A percentile compares a stretch with the other conserved stretches of the same genome.
These are phyloP conservation scores for Platichthys flesus DNA, from an alignment of 2,113 vertebrate genomes.

Conservation along the genomic window DNA sequence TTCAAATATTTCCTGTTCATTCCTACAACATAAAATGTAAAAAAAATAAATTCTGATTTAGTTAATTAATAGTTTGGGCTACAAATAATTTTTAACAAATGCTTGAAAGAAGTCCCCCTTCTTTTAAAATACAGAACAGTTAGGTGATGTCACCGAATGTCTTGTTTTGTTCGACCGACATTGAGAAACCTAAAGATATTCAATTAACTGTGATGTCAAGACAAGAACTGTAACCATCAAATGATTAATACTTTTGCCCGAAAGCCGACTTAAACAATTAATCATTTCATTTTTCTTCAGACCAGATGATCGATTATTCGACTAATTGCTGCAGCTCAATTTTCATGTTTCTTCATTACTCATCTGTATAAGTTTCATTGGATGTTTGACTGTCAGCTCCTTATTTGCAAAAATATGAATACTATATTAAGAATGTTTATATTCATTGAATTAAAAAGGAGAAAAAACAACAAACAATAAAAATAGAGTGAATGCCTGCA, in stretches of 20 bases:
- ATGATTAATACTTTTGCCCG: not conserved
- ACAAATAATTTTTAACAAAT: too few relatives aligned
- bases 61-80: too few relatives aligned
- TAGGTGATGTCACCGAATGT: conserved; percentile 1
- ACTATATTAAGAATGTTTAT: not conserved
- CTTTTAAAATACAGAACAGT: too few relatives aligned
- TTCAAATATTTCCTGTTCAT: not conserved
- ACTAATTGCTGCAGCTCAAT: not conserved
- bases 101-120: too few relatives aligned
- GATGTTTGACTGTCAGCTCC: not conserved
- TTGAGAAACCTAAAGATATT: not conserved
- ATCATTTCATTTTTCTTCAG: not conserved
- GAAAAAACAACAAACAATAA: not conserved
- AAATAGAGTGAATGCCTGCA: not conserved
- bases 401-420: not conserved
- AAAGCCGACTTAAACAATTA: not conserved
- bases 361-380: not conserved
- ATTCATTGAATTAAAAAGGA: too few relatives aligned
- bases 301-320: not conserved
- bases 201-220: not conserved
- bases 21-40: not conserved
- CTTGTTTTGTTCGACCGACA: not conserved
- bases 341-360: not conserved
- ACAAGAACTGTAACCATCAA: not conserved
- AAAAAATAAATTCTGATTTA: not conserved